Conservation (phyloP, 2,113 vertebrate species). For the Egretta garzetta region DNA sequence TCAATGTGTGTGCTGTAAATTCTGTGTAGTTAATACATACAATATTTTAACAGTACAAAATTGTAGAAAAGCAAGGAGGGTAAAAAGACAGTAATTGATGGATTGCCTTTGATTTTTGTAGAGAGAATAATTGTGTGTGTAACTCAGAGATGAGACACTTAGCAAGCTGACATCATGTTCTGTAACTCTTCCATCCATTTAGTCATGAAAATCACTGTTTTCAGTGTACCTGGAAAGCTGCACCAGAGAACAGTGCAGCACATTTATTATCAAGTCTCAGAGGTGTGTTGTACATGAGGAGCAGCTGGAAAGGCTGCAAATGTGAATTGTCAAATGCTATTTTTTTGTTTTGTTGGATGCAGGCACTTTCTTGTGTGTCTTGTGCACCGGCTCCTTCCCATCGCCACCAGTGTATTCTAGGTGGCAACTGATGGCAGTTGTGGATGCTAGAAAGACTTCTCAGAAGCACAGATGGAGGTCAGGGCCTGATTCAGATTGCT, state of each 20-base stretch:
- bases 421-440: background rate
- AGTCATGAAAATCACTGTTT: slow-evolving; percentile 18
- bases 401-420: background rate
- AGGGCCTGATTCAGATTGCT: background rate
- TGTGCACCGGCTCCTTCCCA: background rate
- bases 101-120: slow-evolving; percentile 14
- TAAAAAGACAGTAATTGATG: slow-evolving; percentile 61
- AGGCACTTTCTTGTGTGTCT: rapidly evolving
- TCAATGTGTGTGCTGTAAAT: slow-evolving; percentile 19
- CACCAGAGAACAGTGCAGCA: background rate
- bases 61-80: background rate
- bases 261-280: background rate
- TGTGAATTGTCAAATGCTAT: background rate
- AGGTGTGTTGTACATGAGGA: background rate
- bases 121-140: slow-evolving; percentile 15
- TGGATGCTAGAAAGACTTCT: background rate
- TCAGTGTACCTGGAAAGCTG: background rate
- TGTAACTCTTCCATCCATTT: background rate
- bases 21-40: slow-evolving; percentile 19
- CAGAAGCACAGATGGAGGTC: background rate
- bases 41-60: slow-evolving; percentile 20
- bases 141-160: background rate
- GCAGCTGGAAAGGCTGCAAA: background rate
- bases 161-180: slow-evolving; percentile 38
- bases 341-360: background rate